Percentiles rank a stretch among this genome's conserved stretches.
These are phyloP conservation scores for Malurus leucopterus DNA, from an alignment of 2,797 vertebrate species.

Conservation along the genomic window DNA sequence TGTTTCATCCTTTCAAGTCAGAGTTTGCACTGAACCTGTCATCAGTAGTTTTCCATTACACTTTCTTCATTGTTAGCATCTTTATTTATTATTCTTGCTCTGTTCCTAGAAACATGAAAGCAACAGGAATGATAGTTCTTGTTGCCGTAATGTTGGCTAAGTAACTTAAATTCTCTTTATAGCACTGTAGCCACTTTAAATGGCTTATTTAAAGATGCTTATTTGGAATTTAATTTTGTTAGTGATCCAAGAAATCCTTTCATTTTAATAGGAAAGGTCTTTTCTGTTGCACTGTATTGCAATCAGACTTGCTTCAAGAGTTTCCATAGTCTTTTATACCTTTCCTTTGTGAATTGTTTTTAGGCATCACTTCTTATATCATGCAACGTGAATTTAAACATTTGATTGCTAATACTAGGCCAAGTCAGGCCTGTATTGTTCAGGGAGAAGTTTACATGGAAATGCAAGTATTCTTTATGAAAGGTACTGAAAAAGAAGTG, in stretches of 20 bases:
- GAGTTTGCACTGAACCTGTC: neutral
- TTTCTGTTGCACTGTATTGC: neutral
- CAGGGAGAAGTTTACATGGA: neutral
- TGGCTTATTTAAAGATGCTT: neutral
- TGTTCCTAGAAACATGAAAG: neutral
- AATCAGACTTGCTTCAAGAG: neutral
- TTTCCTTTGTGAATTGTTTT: neutral
- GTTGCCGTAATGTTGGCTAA: neutral
- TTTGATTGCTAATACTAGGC: neutral
- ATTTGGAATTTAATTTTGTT: neutral
- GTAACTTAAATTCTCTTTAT: neutral
- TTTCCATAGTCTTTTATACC: neutral
- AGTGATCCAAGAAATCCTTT: neutral
- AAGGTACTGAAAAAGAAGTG: neutral
- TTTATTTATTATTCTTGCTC: neutral
- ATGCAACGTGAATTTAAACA: fast-evolving
- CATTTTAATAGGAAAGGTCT: neutral
- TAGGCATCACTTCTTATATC: neutral
- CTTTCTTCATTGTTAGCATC: neutral
- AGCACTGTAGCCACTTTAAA: no score
- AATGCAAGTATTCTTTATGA: neutral
- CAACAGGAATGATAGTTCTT: neutral
- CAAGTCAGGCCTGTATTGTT: neutral
- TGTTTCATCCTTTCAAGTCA: neutral
- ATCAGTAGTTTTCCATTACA: neutral